Conservation (phyloP, 2,113 vertebrate species). For the Gobio gobio region DNA sequence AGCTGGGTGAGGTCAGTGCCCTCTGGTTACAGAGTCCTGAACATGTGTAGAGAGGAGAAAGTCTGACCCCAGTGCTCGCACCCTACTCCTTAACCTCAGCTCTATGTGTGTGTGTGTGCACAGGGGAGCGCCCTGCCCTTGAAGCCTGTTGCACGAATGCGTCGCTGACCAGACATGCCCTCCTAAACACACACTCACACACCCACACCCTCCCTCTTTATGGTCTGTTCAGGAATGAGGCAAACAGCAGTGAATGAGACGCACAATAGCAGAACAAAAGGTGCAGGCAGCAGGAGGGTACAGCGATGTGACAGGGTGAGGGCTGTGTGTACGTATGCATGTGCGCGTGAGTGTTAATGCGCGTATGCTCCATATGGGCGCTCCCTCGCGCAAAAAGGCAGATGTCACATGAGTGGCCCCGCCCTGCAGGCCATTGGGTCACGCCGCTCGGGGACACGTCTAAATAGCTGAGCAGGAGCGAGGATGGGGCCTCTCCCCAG, state of each 20-base stretch:
- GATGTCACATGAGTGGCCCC: slow-evolving; percentile 79
- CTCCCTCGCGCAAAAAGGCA: slow-evolving; percentile 71
- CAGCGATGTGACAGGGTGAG: slow-evolving; percentile 53
- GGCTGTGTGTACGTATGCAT: slow-evolving; percentile 50
- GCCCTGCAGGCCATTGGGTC: slow-evolving; percentile 75
- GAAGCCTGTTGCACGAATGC: slow-evolving; percentile 51
- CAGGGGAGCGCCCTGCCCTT: slow-evolving; percentile 26
- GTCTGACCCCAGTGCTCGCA: slow-evolving; percentile 28
- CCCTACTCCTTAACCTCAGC: slow-evolving; percentile 34
- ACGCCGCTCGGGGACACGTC: slow-evolving; percentile 66
- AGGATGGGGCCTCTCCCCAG: slow-evolving; percentile 53
- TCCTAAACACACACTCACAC: slow-evolving; percentile 37
- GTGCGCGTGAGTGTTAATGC: slow-evolving; percentile 43
- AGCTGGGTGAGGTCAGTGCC: slow-evolving; percentile 57
- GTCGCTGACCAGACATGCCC: slow-evolving; percentile 24
- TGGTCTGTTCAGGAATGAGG: slow-evolving; percentile 69
- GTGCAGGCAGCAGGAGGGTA: slow-evolving; percentile 62
- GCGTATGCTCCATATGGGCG: slow-evolving; percentile 74
- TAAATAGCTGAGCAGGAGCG: slow-evolving; percentile 73
- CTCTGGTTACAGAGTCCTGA: slow-evolving; percentile 22
- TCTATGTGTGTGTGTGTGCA: neutral
- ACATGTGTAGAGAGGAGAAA: slow-evolving; percentile 47
- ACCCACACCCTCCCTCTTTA: slow-evolving; percentile 42
- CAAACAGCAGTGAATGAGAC: slow-evolving; percentile 45
- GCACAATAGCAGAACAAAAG: slow-evolving; percentile 65